Evolutionary conservation across 2,113 vertebrate genomes (phyloP).

Genomic region (human (Homo sapiens)): DNA sequence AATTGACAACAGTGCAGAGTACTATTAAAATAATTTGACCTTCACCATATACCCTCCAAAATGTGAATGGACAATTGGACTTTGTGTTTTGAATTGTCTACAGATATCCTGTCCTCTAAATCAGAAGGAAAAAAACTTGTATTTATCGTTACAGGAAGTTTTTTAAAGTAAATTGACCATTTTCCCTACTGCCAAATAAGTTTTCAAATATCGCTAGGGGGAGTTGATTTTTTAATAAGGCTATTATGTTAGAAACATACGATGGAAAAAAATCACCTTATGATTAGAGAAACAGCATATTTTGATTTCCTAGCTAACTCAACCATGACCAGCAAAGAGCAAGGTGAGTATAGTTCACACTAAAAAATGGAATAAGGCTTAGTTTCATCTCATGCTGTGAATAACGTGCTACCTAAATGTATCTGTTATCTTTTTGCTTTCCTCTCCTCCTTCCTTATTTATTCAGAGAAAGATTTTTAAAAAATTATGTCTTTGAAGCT

Average conservation of each 20-base stretch:
- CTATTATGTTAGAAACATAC: neutral
- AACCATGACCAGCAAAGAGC: neutral
- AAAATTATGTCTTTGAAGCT: neutral
- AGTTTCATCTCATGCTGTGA: conserved; percentile 24
- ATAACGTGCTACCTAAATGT: conserved; percentile 35
- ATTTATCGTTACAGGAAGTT: neutral
- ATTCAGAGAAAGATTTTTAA: neutral
- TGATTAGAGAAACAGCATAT: neutral
- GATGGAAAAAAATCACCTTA: neutral
- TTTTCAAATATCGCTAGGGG: neutral
- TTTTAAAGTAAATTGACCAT: neutral
- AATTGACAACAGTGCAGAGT: neutral
- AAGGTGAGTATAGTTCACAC: neutral
- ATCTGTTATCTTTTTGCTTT: neutral
- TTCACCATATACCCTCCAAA: neutral
- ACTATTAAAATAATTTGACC: conserved; percentile 40
- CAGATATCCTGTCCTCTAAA: neutral
- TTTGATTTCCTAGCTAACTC: neutral
- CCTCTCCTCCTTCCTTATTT: neutral
- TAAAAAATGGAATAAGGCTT: neutral
- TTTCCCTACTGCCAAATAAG: conserved; percentile 23
- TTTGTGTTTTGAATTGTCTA: conserved; percentile 24
- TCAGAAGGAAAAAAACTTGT: neutral
- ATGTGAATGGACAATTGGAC: conserved; percentile 47
- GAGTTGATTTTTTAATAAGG: neutral